Evolutionary conservation across 2,797 vertebrate species (phyloP).

Genomic region (Channa striata): DNA sequence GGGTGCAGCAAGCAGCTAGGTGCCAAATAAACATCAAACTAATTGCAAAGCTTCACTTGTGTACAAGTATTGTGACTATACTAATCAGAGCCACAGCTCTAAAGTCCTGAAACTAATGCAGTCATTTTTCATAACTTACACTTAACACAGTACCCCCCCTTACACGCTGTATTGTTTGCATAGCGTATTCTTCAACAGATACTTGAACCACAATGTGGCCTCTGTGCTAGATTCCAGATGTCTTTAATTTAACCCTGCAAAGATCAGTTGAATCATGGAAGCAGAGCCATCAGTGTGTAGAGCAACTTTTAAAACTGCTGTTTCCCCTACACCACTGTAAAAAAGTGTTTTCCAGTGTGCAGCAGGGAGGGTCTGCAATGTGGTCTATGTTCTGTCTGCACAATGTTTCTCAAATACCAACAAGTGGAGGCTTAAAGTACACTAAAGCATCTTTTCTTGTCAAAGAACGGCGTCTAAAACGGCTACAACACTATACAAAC

Average conservation of each 20-base stretch:
- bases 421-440: conserved; percentile 15
- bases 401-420: conserved; percentile 33
- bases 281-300: conserved; percentile 62
- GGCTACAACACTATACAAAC: not conserved
- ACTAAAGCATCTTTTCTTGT: not conserved
- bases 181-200: conserved; percentile 28
- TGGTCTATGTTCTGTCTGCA: too few species aligned
- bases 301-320: conserved; percentile 57
- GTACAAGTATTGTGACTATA: not conserved
- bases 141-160: conserved; percentile 2
- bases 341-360: conserved; percentile 42
- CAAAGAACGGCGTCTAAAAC: not conserved
- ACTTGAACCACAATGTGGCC: conserved; percentile 59
- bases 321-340: conserved; percentile 40
- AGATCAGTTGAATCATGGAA: too few species aligned
- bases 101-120: conserved; percentile 3
- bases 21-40: conserved; percentile 16
- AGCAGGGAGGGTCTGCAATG: conserved; percentile 43
- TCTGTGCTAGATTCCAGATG: conserved; percentile 70
- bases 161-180: conserved; percentile 12
- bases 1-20: conserved; percentile 8
- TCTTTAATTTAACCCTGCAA: too few species aligned
- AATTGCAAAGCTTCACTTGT: not conserved
- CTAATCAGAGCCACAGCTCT: not conserved
- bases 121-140: conserved; percentile 9